Evolutionary conservation across 1,140 invertebrate species (phyloP).

Genomic region (Anastatus disparis): DNA sequence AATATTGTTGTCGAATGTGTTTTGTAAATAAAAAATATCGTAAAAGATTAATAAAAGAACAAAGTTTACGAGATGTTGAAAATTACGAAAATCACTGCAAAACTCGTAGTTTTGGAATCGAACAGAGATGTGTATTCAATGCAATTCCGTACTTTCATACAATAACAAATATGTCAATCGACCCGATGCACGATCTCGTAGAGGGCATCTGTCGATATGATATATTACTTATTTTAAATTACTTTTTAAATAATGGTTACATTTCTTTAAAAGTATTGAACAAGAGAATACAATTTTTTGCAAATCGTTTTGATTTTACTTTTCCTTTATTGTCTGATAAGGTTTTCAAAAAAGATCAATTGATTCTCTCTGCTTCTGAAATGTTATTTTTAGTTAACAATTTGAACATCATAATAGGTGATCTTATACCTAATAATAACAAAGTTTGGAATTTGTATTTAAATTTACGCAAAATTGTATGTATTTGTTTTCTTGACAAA

Average conservation of each 20-base stretch:
- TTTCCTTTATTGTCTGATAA: background rate
- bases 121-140: slow-evolving; percentile 55
- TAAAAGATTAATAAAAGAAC: background rate
- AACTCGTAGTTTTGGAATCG: slow-evolving; percentile 47
- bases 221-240: slow-evolving; percentile 48
- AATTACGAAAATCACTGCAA: background rate
- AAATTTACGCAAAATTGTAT: background rate
- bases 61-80: background rate
- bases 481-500: background rate
- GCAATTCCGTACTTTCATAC: slow-evolving; percentile 53
- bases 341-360: background rate
- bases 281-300: background rate
- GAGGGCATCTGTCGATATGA: slow-evolving; percentile 59
- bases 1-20: slow-evolving; percentile 52
- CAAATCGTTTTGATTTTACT: background rate
- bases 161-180: slow-evolving; percentile 54
- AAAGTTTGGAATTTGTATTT: background rate
- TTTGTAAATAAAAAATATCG: slow-evolving; percentile 10
- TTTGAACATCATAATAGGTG: slow-evolving; percentile 6
- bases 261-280: slow-evolving; percentile 9
- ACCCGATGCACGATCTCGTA: slow-evolving; percentile 61
- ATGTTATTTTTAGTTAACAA: background rate
- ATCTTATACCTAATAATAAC: background rate
- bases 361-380: slow-evolving; percentile 9
- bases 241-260: background rate